Percentiles rank a stretch among this genome's conserved stretches.
Conservation (phyloP, 1,140 invertebrate species). For the Cherax destructor region DNA sequence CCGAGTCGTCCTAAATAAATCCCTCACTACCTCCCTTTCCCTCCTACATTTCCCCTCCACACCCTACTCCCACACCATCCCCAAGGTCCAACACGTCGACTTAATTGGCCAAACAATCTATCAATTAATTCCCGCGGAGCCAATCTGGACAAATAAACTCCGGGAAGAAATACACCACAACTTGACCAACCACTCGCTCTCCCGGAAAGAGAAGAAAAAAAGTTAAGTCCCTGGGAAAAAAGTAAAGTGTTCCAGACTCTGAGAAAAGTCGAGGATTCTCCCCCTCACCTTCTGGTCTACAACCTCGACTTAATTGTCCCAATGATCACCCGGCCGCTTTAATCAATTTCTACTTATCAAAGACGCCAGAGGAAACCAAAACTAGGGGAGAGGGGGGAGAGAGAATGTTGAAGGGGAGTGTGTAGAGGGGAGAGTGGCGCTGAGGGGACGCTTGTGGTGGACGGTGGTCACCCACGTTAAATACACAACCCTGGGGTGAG, state of each 20-base stretch:
- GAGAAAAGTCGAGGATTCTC: not conserved
- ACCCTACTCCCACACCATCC: not conserved
- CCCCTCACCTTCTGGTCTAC: slow-evolving; percentile 28
- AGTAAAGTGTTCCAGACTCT: not conserved
- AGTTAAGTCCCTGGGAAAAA: not conserved
- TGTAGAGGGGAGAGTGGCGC: not conserved
- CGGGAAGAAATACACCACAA: slow-evolving; percentile 33
- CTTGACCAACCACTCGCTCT: slow-evolving; percentile 11
- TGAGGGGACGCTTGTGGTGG: slow-evolving; percentile 3
- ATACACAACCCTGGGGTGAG: slow-evolving; percentile 2
- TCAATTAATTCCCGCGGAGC: slow-evolving; percentile 52
- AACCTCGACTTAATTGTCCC: slow-evolving; percentile 54
- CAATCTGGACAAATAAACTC: slow-evolving; percentile 61
- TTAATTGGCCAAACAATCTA: slow-evolving; percentile 62
- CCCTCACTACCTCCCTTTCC: not conserved
- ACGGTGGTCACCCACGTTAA: not conserved
- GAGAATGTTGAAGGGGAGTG: not conserved
- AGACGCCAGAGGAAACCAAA: slow-evolving; percentile 47
- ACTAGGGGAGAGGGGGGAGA: not conserved
- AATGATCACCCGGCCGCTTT: slow-evolving; percentile 43
- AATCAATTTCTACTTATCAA: slow-evolving; percentile 64
- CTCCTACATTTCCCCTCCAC: not conserved
- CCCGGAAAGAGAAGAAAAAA: slow-evolving; percentile 1
- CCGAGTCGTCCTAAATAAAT: not conserved
- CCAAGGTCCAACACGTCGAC: slow-evolving; percentile 49